Conservation (phyloP, 1,140 invertebrate genomes). For the Apis cerana region DNA sequence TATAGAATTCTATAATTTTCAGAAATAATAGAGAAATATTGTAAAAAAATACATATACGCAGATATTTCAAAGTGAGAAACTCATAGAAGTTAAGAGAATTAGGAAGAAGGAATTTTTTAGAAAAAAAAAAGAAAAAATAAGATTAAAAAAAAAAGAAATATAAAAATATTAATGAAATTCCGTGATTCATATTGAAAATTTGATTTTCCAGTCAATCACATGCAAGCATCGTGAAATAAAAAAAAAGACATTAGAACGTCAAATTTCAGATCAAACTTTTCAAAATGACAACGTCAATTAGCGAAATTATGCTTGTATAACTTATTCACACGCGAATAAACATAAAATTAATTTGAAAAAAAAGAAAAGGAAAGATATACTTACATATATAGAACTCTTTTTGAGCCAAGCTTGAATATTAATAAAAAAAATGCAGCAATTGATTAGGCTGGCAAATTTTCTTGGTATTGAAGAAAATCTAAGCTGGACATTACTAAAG, state of each 20-base stretch:
- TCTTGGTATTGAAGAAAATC: neutral
- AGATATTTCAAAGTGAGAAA: no score
- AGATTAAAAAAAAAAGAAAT: no score
- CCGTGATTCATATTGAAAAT: no score
- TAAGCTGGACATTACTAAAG: slow-evolving; percentile 35
- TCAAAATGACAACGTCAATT: slow-evolving; percentile 7
- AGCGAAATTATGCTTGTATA: slow-evolving; percentile 19
- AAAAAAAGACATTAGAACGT: slow-evolving; percentile 11
- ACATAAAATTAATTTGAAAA: neutral
- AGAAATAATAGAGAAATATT: no score
- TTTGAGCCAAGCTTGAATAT: neutral
- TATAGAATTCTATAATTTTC: no score
- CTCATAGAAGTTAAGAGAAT: no score
- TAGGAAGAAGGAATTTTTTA: no score
- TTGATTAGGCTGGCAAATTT: neutral
- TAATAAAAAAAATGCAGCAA: slow-evolving; percentile 24
- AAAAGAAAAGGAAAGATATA: neutral
- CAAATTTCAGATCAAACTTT: neutral
- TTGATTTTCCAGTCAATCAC: neutral
- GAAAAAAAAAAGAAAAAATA: no score
- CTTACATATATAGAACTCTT: neutral
- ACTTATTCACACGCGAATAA: neutral
- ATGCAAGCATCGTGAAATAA: neutral
- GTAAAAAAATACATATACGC: no score
- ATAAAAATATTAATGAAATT: no score